Evolutionary conservation across 37 sponge, comb jelly and placozoan species (phyloP), one percentile per base, ranked within the genome.

Genomic region (Haliclona indistincta): DNA sequence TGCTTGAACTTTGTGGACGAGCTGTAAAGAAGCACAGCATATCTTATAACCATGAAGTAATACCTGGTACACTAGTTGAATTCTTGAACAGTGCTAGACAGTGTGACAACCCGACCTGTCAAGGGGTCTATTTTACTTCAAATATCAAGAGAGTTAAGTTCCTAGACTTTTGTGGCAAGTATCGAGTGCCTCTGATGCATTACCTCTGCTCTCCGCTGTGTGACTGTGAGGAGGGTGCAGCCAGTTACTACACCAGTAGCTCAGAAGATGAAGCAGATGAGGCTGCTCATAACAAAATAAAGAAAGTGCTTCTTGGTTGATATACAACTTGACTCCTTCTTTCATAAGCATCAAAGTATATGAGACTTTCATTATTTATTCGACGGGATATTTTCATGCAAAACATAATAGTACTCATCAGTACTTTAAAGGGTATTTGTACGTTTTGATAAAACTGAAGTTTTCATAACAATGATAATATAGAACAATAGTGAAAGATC

Each of bases 161-260:
- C 79, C 91, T 86, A 3, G 97, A 96, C 81, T 96, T 96, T 62
- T 96, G 97, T 71, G 97, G 97, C 36, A 85, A 89, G 70, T 96
- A 96, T 61, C 86, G 97, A 13, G 84, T 96, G 7, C 97, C 97
- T 34, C 76, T 96, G 26, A 62, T 93, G 84, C 87, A 89, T 56
- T 96, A 93, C 52, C 67, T 93, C 67, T 96, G 97, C 68, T 79
- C 82, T 25, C 43, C 63, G 17, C 41, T 64, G 47, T 92, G 85
- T 49, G 75, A 20, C 1, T 39, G 51, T 28, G 71, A 69, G n/a
- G 79, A 67, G 56, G 32, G 62, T 33, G 23, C 78, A 38, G 11
- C 5, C 25, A 10, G 51, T 39, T 36, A 32, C 4, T 52, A 19
- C 23, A 64, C 43, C 51, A 52, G 55, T 0, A 43, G 67, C 67